phyloP scores from a whole-genome alignment of 2,888 invertebrate genomes.

The Chrysolina americana region DNA sequence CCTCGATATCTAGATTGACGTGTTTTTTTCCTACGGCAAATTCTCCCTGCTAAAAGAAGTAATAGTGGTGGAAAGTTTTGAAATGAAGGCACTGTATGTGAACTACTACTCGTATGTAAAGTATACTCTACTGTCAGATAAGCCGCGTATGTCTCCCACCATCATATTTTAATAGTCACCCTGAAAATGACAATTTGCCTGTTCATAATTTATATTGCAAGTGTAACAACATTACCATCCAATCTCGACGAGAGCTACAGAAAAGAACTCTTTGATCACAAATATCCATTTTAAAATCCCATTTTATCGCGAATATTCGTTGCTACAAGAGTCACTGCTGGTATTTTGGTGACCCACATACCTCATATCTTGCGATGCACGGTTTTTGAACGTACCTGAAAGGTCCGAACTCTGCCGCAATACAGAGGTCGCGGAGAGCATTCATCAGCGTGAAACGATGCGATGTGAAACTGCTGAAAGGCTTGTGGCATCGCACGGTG shows the following conservation, averaged over 20 bases:
- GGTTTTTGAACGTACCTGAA: neutral
- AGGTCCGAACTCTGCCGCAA: constrained; percentile 4
- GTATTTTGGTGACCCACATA: constrained; percentile 21
- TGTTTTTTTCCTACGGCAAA: too few species aligned
- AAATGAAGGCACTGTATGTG: too few species aligned
- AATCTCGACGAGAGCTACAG: constrained; percentile 17
- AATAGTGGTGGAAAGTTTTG: too few species aligned
- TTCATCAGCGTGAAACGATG: neutral
- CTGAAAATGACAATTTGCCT: neutral
- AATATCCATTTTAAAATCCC: constrained; percentile 25
- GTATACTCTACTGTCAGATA: neutral
- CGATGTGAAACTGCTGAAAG: neutral
- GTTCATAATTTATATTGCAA: neutral
- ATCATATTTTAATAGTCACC: neutral
- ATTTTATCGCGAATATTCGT: constrained; percentile 20
- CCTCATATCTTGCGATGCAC: neutral
- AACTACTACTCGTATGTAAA: too few species aligned
- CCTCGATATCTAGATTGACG: too few species aligned
- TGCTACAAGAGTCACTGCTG: constrained; percentile 11
- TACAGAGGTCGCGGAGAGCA: neutral
- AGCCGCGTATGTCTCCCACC: neutral
- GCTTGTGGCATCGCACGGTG: neutral
- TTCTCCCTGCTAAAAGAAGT: too few species aligned
- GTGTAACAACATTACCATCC: constrained; percentile 10
- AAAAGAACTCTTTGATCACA: constrained; percentile 25